Evolutionary conservation across 64 coral and sea anemone species (phyloP).

Genomic region (Montipora sp.): DNA sequence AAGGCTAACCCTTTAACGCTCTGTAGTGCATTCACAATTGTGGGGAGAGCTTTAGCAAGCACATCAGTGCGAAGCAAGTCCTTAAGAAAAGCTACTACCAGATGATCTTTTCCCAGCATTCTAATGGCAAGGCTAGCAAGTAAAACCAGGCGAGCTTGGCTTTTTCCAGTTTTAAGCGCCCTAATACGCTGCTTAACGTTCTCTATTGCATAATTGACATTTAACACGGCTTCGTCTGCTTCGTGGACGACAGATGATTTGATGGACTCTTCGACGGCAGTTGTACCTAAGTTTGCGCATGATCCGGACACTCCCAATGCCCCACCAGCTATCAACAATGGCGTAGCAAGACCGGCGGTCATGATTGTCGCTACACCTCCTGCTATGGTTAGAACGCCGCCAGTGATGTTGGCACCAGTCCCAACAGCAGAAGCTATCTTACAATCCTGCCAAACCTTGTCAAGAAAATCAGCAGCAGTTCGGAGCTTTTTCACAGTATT

Average conservation of each 20-base stretch:
- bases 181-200: not conserved
- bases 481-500: not conserved
- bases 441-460: slow-evolving; percentile 5
- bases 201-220: not conserved
- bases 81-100: not conserved
- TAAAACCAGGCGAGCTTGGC: not conserved
- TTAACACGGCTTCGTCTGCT: slow-evolving; percentile 13
- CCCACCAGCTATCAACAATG: slow-evolving; percentile 6
- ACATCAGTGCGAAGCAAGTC: not conserved
- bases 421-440: slow-evolving; percentile 9
- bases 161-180: not conserved
- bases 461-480: not conserved
- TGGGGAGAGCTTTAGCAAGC: not conserved
- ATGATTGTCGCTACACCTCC: slow-evolving; percentile 17
- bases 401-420: not conserved
- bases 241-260: slow-evolving; percentile 8
- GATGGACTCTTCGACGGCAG: not conserved
- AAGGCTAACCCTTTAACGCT: not conserved
- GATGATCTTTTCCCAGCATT: slow-evolving; percentile 16
- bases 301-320: slow-evolving; percentile 3
- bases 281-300: not conserved
- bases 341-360: not conserved
- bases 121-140: not conserved
- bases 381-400: not conserved
- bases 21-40: not conserved